Percentiles rank a stretch among this genome's conserved stretches.
These are phyloP conservation scores for Xiphophorus hellerii DNA, from an alignment of 2,113 vertebrate genomes.

Conservation along the genomic window DNA sequence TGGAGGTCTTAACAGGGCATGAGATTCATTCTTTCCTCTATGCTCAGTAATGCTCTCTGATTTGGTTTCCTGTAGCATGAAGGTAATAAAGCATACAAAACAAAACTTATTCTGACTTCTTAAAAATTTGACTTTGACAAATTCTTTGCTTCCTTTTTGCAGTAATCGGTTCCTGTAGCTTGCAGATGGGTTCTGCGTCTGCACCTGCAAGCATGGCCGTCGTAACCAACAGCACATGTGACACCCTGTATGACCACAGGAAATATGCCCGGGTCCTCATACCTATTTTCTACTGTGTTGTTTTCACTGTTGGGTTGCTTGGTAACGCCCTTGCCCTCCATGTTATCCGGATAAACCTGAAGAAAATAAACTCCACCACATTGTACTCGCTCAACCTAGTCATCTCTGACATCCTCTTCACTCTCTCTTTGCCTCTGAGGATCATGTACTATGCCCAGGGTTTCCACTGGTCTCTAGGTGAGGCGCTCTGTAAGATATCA, in stretches of 20 bases:
- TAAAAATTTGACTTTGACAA: background rate
- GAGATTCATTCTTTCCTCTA: constrained; percentile 38
- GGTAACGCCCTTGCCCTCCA: constrained; percentile 90
- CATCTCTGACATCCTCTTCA: constrained; percentile 93
- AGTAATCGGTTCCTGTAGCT: constrained; percentile 28
- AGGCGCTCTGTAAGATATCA: constrained; percentile 83
- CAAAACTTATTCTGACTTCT: background rate
- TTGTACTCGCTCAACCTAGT: constrained; percentile 95
- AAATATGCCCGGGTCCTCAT: constrained; percentile 83
- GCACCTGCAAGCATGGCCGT: background rate
- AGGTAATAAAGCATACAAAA: background rate
- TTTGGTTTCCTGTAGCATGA: background rate
- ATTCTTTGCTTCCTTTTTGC: background rate
- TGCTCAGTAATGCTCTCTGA: background rate
- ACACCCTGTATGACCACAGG: constrained; percentile 87
- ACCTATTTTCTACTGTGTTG: constrained; percentile 84
- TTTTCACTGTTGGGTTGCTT: constrained; percentile 86
- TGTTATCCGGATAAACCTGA: constrained; percentile 90
- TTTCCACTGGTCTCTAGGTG: constrained; percentile 91
- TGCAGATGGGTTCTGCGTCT: constrained; percentile 21
- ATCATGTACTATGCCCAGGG: constrained; percentile 89
- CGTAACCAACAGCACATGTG: constrained; percentile 35
- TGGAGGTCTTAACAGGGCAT: no score
- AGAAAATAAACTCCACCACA: constrained; percentile 97
- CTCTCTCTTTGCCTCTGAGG: constrained; percentile 86